A percentile compares a stretch with the other conserved stretches of the same genome.
Conservation (phyloP, 2,888 invertebrate genomes). For the Tinea trinotella region DNA sequence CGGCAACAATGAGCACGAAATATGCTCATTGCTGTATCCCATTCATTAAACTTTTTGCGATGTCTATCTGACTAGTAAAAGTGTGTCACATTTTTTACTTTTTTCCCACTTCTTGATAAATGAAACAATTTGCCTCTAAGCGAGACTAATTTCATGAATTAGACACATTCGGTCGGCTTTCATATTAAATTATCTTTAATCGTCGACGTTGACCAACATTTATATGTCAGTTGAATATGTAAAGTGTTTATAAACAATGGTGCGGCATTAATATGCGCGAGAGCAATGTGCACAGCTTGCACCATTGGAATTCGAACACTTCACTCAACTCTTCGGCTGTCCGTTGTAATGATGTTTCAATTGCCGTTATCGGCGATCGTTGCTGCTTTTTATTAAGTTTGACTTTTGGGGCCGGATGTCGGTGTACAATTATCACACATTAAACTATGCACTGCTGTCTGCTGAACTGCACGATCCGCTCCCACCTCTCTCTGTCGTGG, state of each 20-base stretch:
- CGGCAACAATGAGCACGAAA: slow-evolving; percentile 64
- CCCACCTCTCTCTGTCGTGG: background rate
- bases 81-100: slow-evolving; percentile 40
- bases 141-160: slow-evolving; percentile 38
- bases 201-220: slow-evolving; percentile 20
- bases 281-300: slow-evolving; percentile 1
- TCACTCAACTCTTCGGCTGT: slow-evolving; percentile 19
- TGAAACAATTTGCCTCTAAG: slow-evolving; percentile 46
- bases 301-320: slow-evolving; percentile 15
- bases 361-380: slow-evolving; percentile 18
- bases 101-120: slow-evolving; percentile 31
- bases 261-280: background rate
- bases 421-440: slow-evolving; percentile 18
- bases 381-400: slow-evolving; percentile 18
- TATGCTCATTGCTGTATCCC: slow-evolving; percentile 52
- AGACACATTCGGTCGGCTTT: background rate
- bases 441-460: slow-evolving; percentile 8
- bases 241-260: slow-evolving; percentile 14
- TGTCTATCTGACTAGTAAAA: slow-evolving; percentile 49
- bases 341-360: slow-evolving; percentile 21
- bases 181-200: slow-evolving; percentile 49
- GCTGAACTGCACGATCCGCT: background rate
- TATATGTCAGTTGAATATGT: slow-evolving; percentile 16
- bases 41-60: slow-evolving; percentile 59
- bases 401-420: slow-evolving; percentile 14